Conservation (phyloP, 1,140 invertebrate species). For the Tribolium madens region DNA sequence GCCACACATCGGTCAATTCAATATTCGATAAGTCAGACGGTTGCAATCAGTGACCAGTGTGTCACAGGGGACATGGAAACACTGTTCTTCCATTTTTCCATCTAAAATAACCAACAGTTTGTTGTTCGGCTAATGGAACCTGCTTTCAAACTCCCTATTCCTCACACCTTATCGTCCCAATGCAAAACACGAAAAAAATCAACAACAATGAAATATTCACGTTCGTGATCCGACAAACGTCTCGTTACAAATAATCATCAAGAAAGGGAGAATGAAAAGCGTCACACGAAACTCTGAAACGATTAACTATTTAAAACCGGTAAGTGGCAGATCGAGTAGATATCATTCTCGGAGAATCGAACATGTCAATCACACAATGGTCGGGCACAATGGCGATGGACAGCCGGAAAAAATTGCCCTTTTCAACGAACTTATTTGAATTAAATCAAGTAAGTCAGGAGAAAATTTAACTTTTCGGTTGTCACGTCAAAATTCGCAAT, state of each 20-base stretch:
- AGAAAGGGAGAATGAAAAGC: background rate
- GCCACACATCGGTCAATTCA: conserved; percentile 28
- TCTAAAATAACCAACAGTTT: conserved; percentile 58
- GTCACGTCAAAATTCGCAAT: background rate
- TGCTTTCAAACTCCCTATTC: conserved; percentile 25
- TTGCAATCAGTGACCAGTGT: conserved; percentile 48
- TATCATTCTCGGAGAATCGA: conserved; percentile 45
- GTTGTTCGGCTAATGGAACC: conserved; percentile 59
- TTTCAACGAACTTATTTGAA: background rate
- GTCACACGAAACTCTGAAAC: background rate
- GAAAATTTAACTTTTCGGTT: background rate
- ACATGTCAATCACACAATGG: conserved; percentile 51
- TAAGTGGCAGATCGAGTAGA: conserved; percentile 50
- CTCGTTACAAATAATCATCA: background rate
- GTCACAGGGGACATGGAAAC: conserved; percentile 58
- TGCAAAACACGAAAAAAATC: conserved; percentile 15
- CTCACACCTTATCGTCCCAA: conserved; percentile 21
- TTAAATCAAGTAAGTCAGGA: background rate
- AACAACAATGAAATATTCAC: conserved; percentile 8
- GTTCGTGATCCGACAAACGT: background rate
- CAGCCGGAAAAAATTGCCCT: conserved; percentile 2
- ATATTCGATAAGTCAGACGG: conserved; percentile 48
- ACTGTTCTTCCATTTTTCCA: conserved; percentile 62
- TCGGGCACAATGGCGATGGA: conserved; percentile 11
- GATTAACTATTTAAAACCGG: conserved; percentile 49